Base-by-base conservation (phyloP, 2,797 vertebrate species). In the Alfaro cultratus region DNA sequence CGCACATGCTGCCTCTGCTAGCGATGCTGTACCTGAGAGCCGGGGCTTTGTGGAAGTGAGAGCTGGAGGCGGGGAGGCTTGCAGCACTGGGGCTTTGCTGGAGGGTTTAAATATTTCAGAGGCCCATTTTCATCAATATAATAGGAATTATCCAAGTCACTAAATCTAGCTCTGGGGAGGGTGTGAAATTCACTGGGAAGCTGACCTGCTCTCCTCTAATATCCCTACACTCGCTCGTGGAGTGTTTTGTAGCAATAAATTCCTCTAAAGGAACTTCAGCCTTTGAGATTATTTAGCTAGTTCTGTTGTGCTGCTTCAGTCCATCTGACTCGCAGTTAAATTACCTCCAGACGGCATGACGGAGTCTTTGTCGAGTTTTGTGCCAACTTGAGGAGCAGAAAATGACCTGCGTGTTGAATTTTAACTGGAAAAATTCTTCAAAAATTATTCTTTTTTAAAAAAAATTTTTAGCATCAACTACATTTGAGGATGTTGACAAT, bases 71-170 rank as follows among this genome's bases (percentile, higher is more conserved):
- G 80, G 72, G 71, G 2, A 43, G 41, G 41, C 10, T 4, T 68
- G 39, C 9, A 26, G 36, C 29, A 72, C 81, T 41, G 41, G 71
- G 71, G 79, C 83, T 34, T 81, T 7, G 34, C 73, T 70, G 62
- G 53, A 81, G 86, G 78, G 85, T 87, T 84, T 95, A 91, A 95
- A 95, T 95, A 95, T 93, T 94, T 94, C 89, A 94, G 74, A 81
- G 77, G 83, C 31, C 85, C 80, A 85, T 93, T 94, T 94, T 94
- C 90, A 94, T 92, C 92, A 92, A 80, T 91, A 92, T 94, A 93
- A 95, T 94, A 90, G 89, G 86, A 95, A 95, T 94, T 90, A 92
- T 95, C 85, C 91, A 89, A 93, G 90, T 92, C 91, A 90, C 89
- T 92, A 92, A 86, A 86, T 88, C 92, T 93, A 92, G 93, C 94